Base-by-base conservation (phyloP, 2,888 invertebrate species). In the Tenthredo amoena region DNA sequence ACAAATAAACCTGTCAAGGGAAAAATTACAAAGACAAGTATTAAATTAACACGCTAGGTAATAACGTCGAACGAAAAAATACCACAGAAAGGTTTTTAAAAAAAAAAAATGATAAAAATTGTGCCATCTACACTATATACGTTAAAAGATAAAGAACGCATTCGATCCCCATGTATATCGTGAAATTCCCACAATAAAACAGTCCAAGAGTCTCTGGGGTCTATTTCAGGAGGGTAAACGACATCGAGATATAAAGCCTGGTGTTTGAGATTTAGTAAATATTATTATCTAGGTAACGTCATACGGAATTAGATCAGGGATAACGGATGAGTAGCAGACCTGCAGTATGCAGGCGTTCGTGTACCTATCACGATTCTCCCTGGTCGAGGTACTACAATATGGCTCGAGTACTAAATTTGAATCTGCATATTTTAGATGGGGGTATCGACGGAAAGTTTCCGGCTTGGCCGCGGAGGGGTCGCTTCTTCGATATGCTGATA, bases 231-330 rank as follows among this genome's bases (percentile, higher is more conserved):
- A 34, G 15, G 15, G 81, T 40, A 21, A 81, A 37, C 81, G 81
- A 81, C 81, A 62, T 81, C 62, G 12, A 62, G 81, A 62, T 40
- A 37, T 40, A 5, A 81, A 62, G 10, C 62, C 40, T 37, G 43
- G 62, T 40, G 62, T 81, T 81, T 81, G 58, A 81, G 40, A 26
- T 62, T 81, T 26, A 21, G 81, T 81, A 81, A 62, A 81, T 81
- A 81, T 81, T 81, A 81, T 81, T 81, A 81, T 81, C 62, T 37
- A 18, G 62, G 40, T 81, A 81, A 62, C 81, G 62, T 62, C 81
- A 37, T 37, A 62, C 58, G 81, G 31, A 81, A 81, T 81, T 62
- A 81, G 81, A 81, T 62, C 81, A 62, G 37, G 58, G 79, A 79
- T 79, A 79, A 76, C 76, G 76, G 58, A 58, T n/a, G 79, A 58